phyloP scores from a whole-genome alignment of 2,797 vertebrate species.

The Notolabrus celidotus region DNA sequence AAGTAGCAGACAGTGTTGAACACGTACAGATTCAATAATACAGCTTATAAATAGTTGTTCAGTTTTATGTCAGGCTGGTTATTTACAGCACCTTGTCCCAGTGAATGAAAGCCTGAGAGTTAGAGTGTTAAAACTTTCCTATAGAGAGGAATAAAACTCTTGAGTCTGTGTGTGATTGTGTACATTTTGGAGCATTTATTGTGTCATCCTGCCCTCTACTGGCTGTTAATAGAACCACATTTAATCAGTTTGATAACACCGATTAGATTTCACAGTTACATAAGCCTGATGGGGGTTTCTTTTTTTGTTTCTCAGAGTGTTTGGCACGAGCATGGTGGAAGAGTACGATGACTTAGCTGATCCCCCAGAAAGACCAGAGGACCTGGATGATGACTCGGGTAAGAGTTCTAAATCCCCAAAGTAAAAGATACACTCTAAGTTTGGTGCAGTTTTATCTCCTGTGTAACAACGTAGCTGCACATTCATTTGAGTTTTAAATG shows the following conservation, averaged over 20 bases:
- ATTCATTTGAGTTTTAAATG: too few relatives aligned
- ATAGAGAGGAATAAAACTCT: background rate
- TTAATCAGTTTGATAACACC: background rate
- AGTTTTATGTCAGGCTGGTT: background rate
- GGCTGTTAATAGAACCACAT: slow-evolving; percentile 1
- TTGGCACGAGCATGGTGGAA: slow-evolving; percentile 99
- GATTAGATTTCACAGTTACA: slow-evolving; percentile 7
- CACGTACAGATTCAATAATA: background rate
- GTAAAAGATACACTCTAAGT: background rate
- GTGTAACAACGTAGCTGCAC: background rate
- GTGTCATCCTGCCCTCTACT: background rate
- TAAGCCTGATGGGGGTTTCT: background rate
- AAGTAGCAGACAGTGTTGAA: background rate
- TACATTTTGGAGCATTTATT: background rate
- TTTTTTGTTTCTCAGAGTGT: slow-evolving; percentile 85
- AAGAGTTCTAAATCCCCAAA: slow-evolving; percentile 55
- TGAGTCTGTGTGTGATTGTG: background rate
- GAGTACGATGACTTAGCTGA: slow-evolving; percentile 97
- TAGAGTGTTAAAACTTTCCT: background rate
- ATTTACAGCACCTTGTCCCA: background rate
- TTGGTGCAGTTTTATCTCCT: background rate
- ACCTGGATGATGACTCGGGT: slow-evolving; percentile 95
- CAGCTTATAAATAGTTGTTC: background rate
- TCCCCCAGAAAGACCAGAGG: slow-evolving; percentile 90
- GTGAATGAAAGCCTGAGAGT: background rate